These are phyloP conservation scores for Sander lucioperca DNA, from an alignment of 2,113 vertebrate genomes.

Conservation along the genomic window DNA sequence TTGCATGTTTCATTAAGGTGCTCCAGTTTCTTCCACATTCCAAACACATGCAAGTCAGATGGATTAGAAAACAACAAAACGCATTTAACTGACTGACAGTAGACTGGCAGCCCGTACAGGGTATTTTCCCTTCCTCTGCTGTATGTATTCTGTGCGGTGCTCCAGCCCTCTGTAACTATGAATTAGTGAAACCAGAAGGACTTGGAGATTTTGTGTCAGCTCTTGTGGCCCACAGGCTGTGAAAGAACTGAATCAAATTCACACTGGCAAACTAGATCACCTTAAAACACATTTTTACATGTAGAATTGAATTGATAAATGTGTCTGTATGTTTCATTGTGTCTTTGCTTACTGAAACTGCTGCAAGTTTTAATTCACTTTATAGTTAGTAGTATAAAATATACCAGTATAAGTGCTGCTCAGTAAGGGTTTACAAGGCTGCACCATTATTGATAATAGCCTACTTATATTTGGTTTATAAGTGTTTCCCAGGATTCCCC, in stretches of 20 bases:
- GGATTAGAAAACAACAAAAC: not conserved
- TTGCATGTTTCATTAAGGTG: constrained; percentile 12
- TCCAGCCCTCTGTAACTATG: not conserved
- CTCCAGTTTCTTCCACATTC: not conserved
- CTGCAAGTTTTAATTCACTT: not conserved
- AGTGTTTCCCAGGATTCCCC: not conserved
- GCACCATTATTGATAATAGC: not conserved
- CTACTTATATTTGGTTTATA: no score
- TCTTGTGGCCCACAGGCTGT: not conserved
- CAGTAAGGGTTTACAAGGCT: not conserved
- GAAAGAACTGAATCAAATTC: not conserved
- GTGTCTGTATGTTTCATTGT: not conserved
- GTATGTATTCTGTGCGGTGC: not conserved
- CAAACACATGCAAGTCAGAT: not conserved
- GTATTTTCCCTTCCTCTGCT: not conserved
- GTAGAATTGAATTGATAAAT: not conserved
- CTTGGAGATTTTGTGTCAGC: not conserved
- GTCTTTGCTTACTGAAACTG: not conserved
- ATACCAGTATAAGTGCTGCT: not conserved
- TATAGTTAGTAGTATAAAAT: no score
- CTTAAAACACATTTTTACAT: not conserved
- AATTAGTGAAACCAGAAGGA: not conserved
- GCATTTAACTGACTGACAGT: not conserved
- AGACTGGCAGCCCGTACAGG: not conserved
- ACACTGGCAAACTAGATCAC: not conserved